Percentiles rank a stretch among this genome's conserved stretches.
These are phyloP conservation scores for Ammodytes dubius DNA, from an alignment of 2,113 vertebrate species.

Conservation along the genomic window DNA sequence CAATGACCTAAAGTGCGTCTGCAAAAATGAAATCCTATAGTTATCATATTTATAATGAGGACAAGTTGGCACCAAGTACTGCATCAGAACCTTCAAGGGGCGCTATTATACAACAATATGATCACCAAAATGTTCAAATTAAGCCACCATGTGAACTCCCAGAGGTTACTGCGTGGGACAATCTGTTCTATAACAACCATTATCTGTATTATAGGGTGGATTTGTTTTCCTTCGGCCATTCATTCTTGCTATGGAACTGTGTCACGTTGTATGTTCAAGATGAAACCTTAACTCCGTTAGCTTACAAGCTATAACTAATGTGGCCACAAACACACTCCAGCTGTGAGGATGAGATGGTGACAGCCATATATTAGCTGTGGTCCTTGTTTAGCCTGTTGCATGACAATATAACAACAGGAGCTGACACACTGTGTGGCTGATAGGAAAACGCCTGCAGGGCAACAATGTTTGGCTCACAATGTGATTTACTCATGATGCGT, in stretches of 20 bases:
- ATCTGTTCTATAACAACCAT: neutral
- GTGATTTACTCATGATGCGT: conserved; percentile 47
- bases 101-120: neutral
- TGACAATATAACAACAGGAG: conserved; percentile 23
- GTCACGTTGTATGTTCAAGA: too few relatives aligned
- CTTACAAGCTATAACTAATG: conserved; percentile 17
- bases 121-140: neutral
- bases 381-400: conserved; percentile 2
- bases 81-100: neutral
- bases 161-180: neutral
- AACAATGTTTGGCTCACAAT: conserved; percentile 39
- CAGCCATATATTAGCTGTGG: neutral
- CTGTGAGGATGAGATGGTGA: conserved; percentile 11
- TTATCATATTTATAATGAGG: neutral
- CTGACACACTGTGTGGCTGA: conserved; percentile 15
- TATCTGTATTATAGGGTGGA: neutral
- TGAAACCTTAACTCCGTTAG: conserved; percentile 22
- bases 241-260: neutral
- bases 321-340: neutral
- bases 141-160: neutral
- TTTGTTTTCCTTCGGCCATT: neutral
- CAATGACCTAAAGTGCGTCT: neutral
- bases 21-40: neutral
- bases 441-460: conserved; percentile 33
- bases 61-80: neutral